Percentiles rank a stretch among this genome's conserved stretches.
Conservation (phyloP, 1,140 invertebrate genomes). For the Aphaenogaster rudis region DNA sequence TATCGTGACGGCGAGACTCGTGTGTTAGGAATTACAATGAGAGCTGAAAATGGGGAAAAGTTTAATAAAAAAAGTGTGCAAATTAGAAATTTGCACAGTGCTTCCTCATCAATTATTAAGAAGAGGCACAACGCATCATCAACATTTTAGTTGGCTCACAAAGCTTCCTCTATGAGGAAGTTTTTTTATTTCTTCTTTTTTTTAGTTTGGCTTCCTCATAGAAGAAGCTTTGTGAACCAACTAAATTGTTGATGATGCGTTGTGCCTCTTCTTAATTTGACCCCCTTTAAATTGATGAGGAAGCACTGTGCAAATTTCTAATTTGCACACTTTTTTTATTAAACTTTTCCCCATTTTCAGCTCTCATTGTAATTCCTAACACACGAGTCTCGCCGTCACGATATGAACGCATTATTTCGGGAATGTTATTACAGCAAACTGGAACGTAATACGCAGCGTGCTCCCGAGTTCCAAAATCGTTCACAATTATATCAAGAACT, state of each 20-base stretch:
- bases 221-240: too few species aligned
- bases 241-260: too few species aligned
- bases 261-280: too few species aligned
- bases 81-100: too few species aligned
- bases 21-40: background rate
- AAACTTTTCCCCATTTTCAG: background rate
- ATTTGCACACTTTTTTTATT: background rate
- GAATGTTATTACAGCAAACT: constrained; percentile 19
- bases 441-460: constrained; percentile 13
- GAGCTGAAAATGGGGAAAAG: background rate
- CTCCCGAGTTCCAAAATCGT: constrained; percentile 1
- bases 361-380: background rate
- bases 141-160: too few species aligned
- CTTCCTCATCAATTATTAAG: too few species aligned
- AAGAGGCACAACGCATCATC: too few species aligned
- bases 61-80: background rate
- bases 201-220: too few species aligned
- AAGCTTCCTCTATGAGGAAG: too few species aligned
- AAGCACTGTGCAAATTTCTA: too few species aligned
- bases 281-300: too few species aligned
- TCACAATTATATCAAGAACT: constrained; percentile 43
- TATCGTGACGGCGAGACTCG: background rate
- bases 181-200: too few species aligned
- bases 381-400: background rate
- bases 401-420: background rate